These are phyloP conservation scores for Mesembrinibis cayennensis DNA, from an alignment of 2,113 vertebrate species.

Conservation along the genomic window DNA sequence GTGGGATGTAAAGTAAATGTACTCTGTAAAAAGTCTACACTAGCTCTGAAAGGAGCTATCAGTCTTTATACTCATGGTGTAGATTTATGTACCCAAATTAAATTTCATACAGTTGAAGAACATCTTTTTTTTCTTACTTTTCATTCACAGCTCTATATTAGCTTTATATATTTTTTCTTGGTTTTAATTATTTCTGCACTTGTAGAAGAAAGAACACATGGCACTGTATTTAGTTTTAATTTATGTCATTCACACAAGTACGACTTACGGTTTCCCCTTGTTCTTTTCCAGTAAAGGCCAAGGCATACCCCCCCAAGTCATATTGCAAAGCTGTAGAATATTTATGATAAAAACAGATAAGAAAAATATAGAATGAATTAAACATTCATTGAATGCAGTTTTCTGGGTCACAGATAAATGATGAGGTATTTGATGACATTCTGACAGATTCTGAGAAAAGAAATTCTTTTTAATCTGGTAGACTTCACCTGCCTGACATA, in stretches of 20 bases:
- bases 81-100: neutral
- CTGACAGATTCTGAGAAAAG: neutral
- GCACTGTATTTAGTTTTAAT: neutral
- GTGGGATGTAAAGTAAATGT: neutral
- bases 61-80: neutral
- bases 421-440: neutral
- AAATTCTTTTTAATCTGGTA: neutral
- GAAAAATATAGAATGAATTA: neutral
- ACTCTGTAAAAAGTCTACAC: neutral
- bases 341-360: neutral
- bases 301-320: neutral
- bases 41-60: neutral
- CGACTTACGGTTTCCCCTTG: neutral
- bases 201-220: neutral
- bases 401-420: neutral
- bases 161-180: neutral
- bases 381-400: neutral
- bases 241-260: neutral
- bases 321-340: neutral
- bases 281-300: neutral
- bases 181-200: neutral
- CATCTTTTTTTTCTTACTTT: neutral
- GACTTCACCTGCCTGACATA: neutral
- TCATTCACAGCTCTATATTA: neutral
- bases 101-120: neutral